Evolutionary conservation across 2,113 vertebrate species (phyloP).

Genomic region (Phylloscopus trochilus): DNA sequence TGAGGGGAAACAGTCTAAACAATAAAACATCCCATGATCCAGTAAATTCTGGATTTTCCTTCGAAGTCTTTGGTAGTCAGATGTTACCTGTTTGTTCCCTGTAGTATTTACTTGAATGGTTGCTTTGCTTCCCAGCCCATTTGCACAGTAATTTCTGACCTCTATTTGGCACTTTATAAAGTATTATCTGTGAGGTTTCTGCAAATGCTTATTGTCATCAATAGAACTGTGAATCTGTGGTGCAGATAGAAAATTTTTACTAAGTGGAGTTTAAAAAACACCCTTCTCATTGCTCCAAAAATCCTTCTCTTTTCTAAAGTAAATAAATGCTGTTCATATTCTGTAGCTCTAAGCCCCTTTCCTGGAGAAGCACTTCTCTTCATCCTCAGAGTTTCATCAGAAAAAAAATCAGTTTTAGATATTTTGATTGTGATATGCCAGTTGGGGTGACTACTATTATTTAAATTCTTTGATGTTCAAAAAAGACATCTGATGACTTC

Average conservation of each 20-base stretch:
- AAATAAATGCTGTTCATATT: background rate
- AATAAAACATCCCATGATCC: background rate
- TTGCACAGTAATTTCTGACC: background rate
- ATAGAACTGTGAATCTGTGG: background rate
- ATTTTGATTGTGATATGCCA: background rate
- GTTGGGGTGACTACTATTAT: background rate
- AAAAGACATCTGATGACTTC: background rate
- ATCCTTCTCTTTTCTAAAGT: background rate
- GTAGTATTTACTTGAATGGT: background rate
- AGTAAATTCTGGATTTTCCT: background rate
- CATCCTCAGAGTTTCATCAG: background rate
- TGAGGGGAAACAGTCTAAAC: rapidly evolving
- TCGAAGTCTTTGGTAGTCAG: rapidly evolving
- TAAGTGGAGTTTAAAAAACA: background rate
- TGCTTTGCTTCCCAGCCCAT: background rate
- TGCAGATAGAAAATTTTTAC: background rate
- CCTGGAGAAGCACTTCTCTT: background rate
- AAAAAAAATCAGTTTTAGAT: background rate
- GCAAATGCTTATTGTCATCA: background rate
- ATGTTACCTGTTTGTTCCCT: background rate
- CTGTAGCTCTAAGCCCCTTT: background rate
- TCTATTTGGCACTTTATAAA: background rate
- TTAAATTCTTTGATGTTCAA: background rate
- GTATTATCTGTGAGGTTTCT: background rate
- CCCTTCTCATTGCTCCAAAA: background rate